Evolutionary conservation across 2,797 vertebrate species (phyloP).

Genomic region (Rhynchotus rufescens): DNA sequence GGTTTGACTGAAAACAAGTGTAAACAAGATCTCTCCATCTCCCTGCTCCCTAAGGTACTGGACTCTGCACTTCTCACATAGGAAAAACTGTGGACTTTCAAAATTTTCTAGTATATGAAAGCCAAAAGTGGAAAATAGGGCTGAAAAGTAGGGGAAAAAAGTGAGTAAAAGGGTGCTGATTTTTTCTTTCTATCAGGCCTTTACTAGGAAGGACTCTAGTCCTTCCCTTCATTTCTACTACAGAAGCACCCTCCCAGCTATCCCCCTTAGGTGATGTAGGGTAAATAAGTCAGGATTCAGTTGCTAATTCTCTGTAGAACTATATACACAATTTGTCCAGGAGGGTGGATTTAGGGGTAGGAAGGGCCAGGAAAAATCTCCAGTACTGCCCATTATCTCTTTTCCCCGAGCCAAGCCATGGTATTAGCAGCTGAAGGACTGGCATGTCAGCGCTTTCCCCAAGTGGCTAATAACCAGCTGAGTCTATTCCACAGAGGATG

Average conservation of each 20-base stretch:
- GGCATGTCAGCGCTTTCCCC: conserved; percentile 32
- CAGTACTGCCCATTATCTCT: not conserved
- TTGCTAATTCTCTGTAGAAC: not conserved
- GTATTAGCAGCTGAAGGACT: not conserved
- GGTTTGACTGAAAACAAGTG: not conserved
- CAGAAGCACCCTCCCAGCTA: not conserved
- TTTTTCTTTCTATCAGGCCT: not conserved
- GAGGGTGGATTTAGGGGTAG: not conserved
- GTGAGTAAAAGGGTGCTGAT: not conserved
- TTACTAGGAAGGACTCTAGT: not conserved
- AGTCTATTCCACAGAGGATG: not conserved
- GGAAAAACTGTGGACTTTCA: not conserved
- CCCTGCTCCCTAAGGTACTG: not conserved
- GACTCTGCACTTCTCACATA: not conserved
- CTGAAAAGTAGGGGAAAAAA: not conserved
- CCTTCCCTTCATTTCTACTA: not conserved
- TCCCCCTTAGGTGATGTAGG: not conserved
- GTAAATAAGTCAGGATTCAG: not conserved
- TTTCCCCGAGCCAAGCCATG: not conserved
- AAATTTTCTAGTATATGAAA: not conserved
- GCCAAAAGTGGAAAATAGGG: not conserved
- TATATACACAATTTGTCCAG: not conserved
- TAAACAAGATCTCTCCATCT: not conserved
- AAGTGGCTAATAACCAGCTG: conserved; percentile 24
- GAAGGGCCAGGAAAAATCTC: not conserved